phyloP scores from a whole-genome alignment of 2,797 vertebrate species.

The Mormyrops boulengeri region DNA sequence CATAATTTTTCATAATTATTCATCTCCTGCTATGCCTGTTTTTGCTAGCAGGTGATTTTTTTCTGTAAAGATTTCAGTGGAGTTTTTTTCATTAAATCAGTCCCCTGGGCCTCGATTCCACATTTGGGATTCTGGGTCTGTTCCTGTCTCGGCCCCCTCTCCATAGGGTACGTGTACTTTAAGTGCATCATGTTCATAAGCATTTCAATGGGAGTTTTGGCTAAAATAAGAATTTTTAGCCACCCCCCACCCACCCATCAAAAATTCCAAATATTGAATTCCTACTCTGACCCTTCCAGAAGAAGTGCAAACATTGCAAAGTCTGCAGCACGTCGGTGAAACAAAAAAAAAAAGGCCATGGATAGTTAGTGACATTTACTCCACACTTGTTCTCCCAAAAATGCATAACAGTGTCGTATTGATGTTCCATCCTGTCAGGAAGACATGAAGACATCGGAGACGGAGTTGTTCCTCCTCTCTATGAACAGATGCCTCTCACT shows the following conservation, averaged over 20 bases:
- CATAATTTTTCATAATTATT: constrained; percentile 30
- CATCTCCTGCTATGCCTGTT: constrained; percentile 40
- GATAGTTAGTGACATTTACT: background rate
- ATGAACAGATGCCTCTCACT: background rate
- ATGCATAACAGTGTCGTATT: background rate
- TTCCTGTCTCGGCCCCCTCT: background rate
- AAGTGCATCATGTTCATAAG: background rate
- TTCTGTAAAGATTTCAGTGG: constrained; percentile 30
- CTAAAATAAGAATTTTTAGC: background rate
- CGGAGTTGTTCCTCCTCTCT: background rate
- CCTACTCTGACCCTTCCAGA: background rate
- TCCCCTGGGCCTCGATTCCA: background rate
- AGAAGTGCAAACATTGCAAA: background rate
- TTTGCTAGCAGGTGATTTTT: constrained; percentile 41
- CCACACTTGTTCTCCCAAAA: background rate
- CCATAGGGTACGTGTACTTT: background rate
- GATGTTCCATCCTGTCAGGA: background rate
- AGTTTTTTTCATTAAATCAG: background rate
- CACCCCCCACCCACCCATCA: background rate
- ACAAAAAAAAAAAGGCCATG: background rate
- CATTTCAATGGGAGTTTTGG: background rate
- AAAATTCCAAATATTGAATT: background rate
- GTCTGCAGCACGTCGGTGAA: background rate
- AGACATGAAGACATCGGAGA: background rate
- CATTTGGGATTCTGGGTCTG: background rate